Evolutionary conservation across 2,113 vertebrate species (phyloP).

Genomic region (Pteropus alecto): DNA sequence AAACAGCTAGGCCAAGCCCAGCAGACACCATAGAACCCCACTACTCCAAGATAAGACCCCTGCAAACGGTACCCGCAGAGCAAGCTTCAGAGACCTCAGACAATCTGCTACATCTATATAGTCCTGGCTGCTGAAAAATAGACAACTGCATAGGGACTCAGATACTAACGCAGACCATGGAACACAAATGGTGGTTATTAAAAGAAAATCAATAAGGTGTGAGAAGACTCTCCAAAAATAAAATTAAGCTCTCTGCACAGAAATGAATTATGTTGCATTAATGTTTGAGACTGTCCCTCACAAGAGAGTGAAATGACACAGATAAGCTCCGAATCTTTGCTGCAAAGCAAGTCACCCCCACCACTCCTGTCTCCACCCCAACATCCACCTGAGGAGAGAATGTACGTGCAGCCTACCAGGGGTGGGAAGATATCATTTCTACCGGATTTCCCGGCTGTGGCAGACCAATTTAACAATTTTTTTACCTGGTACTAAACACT

Average conservation of each 20-base stretch:
- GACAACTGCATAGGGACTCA: neutral
- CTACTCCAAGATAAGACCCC: neutral
- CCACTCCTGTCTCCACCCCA: too few species aligned
- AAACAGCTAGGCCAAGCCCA: neutral
- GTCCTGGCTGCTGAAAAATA: neutral
- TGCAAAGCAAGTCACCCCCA: neutral
- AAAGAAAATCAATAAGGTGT: neutral
- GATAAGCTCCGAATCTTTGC: neutral
- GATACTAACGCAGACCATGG: neutral
- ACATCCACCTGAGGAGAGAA: neutral
- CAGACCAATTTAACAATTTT: neutral
- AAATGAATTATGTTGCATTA: neutral
- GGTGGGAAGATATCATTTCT: neutral
- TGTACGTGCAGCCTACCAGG: neutral
- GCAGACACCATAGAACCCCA: neutral
- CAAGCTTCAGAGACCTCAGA: neutral
- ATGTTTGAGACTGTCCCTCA: neutral
- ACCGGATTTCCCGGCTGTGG: neutral
- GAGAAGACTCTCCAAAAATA: slow-evolving; percentile 8
- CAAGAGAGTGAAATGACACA: neutral
- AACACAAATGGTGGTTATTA: neutral
- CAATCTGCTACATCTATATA: neutral
- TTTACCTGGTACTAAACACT: neutral
- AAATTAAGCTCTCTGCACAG: neutral
- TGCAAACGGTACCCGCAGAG: neutral